Conservation (phyloP, 2,888 invertebrate species). For the Oasisia sp. region DNA sequence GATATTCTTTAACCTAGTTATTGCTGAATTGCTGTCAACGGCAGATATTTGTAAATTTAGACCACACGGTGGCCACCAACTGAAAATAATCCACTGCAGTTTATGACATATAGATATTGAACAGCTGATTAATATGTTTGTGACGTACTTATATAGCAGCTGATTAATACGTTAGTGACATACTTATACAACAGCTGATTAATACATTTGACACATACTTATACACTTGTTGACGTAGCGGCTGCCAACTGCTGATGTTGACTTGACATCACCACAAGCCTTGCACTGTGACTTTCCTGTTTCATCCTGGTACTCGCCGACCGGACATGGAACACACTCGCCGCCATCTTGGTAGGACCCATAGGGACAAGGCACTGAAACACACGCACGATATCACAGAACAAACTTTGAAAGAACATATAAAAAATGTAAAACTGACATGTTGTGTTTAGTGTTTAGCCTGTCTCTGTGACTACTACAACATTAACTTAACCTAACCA, state of each 20-base stretch:
- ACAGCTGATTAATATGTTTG: too few relatives aligned
- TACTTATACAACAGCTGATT: not conserved
- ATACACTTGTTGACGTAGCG: not conserved
- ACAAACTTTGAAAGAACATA: not conserved
- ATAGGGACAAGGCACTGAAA: slow-evolving; percentile 10
- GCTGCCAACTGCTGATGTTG: not conserved
- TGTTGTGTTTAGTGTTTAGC: not conserved
- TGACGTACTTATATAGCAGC: too few relatives aligned
- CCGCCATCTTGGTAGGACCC: not conserved
- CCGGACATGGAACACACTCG: not conserved
- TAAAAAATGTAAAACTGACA: not conserved
- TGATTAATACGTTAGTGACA: not conserved
- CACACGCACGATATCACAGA: not conserved
- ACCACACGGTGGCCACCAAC: too few relatives aligned
- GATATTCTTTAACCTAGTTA: too few relatives aligned
- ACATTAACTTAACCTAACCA: not conserved
- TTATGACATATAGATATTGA: not conserved
- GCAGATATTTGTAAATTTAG: too few relatives aligned
- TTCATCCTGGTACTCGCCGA: not conserved
- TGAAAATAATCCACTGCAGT: not conserved
- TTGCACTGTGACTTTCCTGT: not conserved
- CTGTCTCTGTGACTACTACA: not conserved
- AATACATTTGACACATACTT: not conserved
- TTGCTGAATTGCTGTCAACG: too few relatives aligned
- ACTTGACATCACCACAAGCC: not conserved